A percentile compares a stretch with the other conserved stretches of the same genome.
These are phyloP conservation scores for Brachionus koreanus DNA, from an alignment of 1,140 invertebrate species.

Conservation along the genomic window DNA sequence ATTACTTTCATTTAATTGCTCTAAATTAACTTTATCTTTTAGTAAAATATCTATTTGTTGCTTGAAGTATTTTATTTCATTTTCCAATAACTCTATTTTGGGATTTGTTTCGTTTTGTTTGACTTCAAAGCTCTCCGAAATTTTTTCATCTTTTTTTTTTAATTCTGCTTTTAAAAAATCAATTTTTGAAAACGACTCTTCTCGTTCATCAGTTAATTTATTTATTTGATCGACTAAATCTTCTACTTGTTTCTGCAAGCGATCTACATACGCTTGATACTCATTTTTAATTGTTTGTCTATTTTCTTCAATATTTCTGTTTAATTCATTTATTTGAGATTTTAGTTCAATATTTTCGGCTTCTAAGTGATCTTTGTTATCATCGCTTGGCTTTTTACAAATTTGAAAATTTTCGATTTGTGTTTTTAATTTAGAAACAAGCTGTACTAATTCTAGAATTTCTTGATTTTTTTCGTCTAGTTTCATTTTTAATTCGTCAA, in stretches of 20 bases:
- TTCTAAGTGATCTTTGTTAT: not conserved
- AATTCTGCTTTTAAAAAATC: constrained; percentile 43
- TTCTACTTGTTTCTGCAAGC: constrained; percentile 66
- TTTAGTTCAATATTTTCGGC: not conserved
- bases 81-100: not conserved
- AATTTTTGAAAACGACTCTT: constrained; percentile 50
- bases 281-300: constrained; percentile 67
- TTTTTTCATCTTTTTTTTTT: constrained; percentile 40
- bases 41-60: constrained; percentile 45
- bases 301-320: constrained; percentile 52
- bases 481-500: constrained; percentile 14
- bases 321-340: not conserved
- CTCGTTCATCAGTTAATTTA: constrained; percentile 52
- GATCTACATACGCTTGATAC: constrained; percentile 72
- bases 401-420: not conserved
- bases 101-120: not conserved
- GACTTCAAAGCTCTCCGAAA: constrained; percentile 16
- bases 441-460: constrained; percentile 38
- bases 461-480: not conserved
- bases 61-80: constrained; percentile 43
- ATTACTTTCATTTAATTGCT: constrained; percentile 38
- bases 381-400: constrained; percentile 52
- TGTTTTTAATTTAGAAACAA: constrained; percentile 12
- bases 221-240: constrained; percentile 60
- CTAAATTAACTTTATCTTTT: constrained; percentile 49